phyloP scores from a whole-genome alignment of 2,888 invertebrate species.

The Darwinula stevensoni region DNA sequence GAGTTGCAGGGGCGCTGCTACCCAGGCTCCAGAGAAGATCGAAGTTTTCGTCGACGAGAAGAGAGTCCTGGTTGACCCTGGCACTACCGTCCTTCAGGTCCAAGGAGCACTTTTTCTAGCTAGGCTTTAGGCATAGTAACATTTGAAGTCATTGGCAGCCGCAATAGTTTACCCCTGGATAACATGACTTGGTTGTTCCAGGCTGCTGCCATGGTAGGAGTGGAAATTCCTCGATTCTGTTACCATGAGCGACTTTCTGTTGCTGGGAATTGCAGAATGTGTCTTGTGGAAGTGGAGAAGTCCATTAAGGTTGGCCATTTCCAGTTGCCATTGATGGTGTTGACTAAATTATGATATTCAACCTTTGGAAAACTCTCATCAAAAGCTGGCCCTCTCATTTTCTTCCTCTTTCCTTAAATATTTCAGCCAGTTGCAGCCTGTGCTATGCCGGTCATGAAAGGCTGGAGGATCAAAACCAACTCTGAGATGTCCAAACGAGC shows the following conservation, averaged over 20 bases:
- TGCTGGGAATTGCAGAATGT: slow-evolving; percentile 98
- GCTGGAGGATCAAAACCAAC: slow-evolving; percentile 94
- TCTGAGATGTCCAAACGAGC: slow-evolving; percentile 65
- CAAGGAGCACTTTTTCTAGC: no score
- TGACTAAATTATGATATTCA: no score
- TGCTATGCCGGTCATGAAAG: slow-evolving; percentile 99
- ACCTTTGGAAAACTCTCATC: slow-evolving; percentile 2
- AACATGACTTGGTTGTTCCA: no score
- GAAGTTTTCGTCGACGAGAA: slow-evolving; percentile 95
- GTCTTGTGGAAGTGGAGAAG: slow-evolving; percentile 94
- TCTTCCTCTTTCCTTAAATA: slow-evolving; percentile 5
- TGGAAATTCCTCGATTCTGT: slow-evolving; percentile 96
- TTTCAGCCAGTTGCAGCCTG: slow-evolving; percentile 75
- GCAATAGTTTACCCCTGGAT: no score
- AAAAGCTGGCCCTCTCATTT: slow-evolving; percentile 7
- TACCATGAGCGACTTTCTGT: slow-evolving; percentile 95
- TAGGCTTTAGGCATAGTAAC: no score
- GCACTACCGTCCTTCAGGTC: slow-evolving; percentile 87
- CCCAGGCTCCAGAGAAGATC: no score
- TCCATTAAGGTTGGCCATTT: slow-evolving; percentile 51
- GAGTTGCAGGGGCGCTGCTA: no score
- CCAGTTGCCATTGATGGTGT: slow-evolving; percentile 1
- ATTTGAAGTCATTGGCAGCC: no score
- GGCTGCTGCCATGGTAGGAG: slow-evolving; percentile 79
- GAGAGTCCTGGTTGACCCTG: slow-evolving; percentile 71